A percentile compares a stretch with the other conserved stretches of the same genome.
These are phyloP conservation scores for Drosophila fungiperda DNA, from an alignment of 2,888 invertebrate species.

Conservation along the genomic window DNA sequence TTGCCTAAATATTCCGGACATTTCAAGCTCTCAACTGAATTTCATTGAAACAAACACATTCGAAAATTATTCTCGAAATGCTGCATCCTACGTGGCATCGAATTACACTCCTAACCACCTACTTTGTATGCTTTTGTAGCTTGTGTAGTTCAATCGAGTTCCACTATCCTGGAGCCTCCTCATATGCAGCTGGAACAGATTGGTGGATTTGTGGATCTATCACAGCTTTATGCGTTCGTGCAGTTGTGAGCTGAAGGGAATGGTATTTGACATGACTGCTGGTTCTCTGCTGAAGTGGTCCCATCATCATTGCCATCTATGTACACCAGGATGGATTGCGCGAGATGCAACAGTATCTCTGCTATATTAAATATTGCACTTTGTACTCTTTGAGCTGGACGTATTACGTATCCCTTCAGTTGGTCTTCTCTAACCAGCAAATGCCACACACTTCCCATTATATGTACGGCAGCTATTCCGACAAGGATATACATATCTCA, in stretches of 20 bases:
- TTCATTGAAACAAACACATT: neutral
- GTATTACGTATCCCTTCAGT: slow-evolving; percentile 44
- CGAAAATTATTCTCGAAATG: slow-evolving; percentile 7
- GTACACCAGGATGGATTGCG: slow-evolving; percentile 26
- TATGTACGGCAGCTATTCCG: neutral
- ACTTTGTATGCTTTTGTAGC: neutral
- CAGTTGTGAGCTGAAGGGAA: neutral
- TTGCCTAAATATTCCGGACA: neutral
- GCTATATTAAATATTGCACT: slow-evolving; percentile 41
- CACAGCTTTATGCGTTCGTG: slow-evolving; percentile 32
- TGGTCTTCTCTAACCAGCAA: slow-evolving; percentile 33
- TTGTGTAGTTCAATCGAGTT: neutral
- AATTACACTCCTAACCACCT: neutral
- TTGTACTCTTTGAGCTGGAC: slow-evolving; percentile 5
- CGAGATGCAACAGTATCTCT: slow-evolving; percentile 7
- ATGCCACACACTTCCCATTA: slow-evolving; percentile 11
- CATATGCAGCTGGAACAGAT: slow-evolving; percentile 44
- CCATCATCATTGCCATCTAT: slow-evolving; percentile 49
- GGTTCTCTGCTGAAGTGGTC: slow-evolving; percentile 45
- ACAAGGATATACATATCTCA: neutral
- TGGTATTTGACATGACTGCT: slow-evolving; percentile 36
- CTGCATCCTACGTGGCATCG: slow-evolving; percentile 1
- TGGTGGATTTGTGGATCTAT: slow-evolving; percentile 53
- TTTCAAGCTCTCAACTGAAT: neutral
- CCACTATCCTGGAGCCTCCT: neutral